A percentile compares a stretch with the other conserved stretches of the same genome.
phyloP scores from a whole-genome alignment of 2,888 invertebrate species.

The Drosophila anomalata region DNA sequence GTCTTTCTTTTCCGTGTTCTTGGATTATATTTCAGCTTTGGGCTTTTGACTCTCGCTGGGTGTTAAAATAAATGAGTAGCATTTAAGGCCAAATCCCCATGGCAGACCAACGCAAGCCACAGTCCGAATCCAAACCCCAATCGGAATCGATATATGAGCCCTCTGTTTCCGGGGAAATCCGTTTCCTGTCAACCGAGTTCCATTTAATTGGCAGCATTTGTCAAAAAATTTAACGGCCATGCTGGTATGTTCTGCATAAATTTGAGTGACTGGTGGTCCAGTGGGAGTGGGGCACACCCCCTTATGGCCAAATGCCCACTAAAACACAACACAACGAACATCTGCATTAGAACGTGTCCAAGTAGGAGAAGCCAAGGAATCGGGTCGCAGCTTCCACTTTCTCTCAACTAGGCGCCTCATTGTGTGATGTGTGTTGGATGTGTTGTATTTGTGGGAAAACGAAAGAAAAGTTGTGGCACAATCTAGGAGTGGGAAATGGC shows the following conservation, averaged over 20 bases:
- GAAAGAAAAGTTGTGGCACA: constrained; percentile 6
- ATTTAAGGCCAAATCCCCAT: constrained; percentile 54
- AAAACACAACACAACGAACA: constrained; percentile 1
- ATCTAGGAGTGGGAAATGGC: constrained; percentile 1
- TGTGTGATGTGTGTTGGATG: constrained; percentile 26
- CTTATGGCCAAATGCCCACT: neutral
- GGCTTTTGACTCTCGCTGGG: constrained; percentile 37
- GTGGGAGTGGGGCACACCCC: constrained; percentile 14
- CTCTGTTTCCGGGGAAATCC: constrained; percentile 26
- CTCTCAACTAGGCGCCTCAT: constrained; percentile 33
- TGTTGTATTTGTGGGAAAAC: constrained; percentile 30
- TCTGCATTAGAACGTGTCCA: constrained; percentile 40
- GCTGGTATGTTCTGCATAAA: constrained; percentile 21
- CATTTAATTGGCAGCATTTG: constrained; percentile 54
- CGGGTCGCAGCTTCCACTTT: constrained; percentile 55
- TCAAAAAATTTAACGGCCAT: constrained; percentile 34
- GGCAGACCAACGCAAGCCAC: constrained; percentile 19
- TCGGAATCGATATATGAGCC: constrained; percentile 44
- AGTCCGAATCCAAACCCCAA: constrained; percentile 24
- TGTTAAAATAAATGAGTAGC: constrained; percentile 57
- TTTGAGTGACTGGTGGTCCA: constrained; percentile 11
- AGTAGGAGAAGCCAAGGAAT: constrained; percentile 41
- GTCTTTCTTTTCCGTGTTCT: constrained; percentile 1
- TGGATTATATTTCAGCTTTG: constrained; percentile 41
- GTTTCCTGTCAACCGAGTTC: constrained; percentile 24